phyloP scores from a whole-genome alignment of 2,797 vertebrate species.

The Heteromormyrus szaboi region DNA sequence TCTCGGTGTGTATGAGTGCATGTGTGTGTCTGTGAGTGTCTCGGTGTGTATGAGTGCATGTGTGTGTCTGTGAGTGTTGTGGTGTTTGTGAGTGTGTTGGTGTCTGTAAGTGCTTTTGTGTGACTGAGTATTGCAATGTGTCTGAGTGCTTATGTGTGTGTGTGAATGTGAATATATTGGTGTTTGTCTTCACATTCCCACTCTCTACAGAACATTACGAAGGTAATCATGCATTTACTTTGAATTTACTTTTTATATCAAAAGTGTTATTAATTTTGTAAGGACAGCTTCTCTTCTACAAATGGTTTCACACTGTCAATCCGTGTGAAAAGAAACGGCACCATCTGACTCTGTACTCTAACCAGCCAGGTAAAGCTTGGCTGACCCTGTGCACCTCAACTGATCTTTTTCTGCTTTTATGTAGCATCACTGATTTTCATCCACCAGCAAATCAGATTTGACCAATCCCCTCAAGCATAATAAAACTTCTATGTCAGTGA shows the following conservation, averaged over 20 bases:
- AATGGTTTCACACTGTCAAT: slow-evolving; percentile 14
- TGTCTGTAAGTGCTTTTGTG: background rate
- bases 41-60: background rate
- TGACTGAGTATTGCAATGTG: slow-evolving; percentile 49
- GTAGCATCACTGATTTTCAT: background rate
- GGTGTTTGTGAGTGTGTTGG: background rate
- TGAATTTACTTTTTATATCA: background rate
- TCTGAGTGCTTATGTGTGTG: slow-evolving; percentile 15
- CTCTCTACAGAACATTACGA: slow-evolving; percentile 56
- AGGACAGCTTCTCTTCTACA: background rate
- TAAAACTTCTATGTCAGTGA: background rate
- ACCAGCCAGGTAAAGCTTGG: background rate
- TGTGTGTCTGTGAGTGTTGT: background rate
- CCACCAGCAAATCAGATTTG: background rate
- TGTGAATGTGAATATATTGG: slow-evolving; percentile 40
- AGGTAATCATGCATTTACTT: slow-evolving; percentile 62
- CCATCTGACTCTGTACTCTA: slow-evolving; percentile 34
- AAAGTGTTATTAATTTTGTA: background rate
- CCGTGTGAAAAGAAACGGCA: slow-evolving; percentile 42
- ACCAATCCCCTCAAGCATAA: background rate
- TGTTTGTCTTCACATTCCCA: slow-evolving; percentile 62
- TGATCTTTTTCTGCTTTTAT: background rate
- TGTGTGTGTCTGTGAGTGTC: slow-evolving; percentile 18
- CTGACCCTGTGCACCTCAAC: background rate
- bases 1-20: slow-evolving; percentile 8